Evolutionary conservation across 35 echinoderm and acorn worm genomes (phyloP).

Genomic region (Ophioderma brevispina): DNA sequence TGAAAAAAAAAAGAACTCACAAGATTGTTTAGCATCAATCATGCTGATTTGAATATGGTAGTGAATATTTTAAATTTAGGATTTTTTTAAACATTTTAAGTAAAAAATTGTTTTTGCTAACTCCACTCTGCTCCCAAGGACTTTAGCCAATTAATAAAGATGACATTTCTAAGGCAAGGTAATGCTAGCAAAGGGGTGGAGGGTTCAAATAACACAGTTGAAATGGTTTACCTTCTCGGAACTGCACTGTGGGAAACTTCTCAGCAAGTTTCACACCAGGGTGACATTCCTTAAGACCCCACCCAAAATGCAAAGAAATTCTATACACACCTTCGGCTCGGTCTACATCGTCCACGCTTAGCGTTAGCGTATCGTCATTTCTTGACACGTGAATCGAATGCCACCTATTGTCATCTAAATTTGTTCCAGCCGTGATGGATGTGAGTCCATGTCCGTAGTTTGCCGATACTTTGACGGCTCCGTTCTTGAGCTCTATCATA

Average conservation of each 20-base stretch:
- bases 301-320: neutral
- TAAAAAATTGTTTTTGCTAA: too few species aligned
- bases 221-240: neutral
- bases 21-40: too few species aligned
- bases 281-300: neutral
- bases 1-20: too few species aligned
- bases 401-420: slow-evolving; percentile 85
- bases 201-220: neutral
- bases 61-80: too few species aligned
- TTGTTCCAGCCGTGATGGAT: slow-evolving; percentile 44
- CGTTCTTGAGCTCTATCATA: slow-evolving; percentile 65
- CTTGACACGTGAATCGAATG: slow-evolving; percentile 75
- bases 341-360: slow-evolving; percentile 79
- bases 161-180: neutral
- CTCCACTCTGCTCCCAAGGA: too few species aligned
- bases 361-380: slow-evolving; percentile 38
- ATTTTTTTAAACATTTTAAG: too few species aligned
- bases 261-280: neutral
- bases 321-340: slow-evolving; percentile 64
- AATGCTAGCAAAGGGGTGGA: neutral
- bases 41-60: too few species aligned
- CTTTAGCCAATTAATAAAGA: too few species aligned
- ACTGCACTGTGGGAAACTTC: neutral
- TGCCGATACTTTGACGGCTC: slow-evolving; percentile 45
- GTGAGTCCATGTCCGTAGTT: slow-evolving; percentile 74